phyloP scores from a whole-genome alignment of 1,140 invertebrate genomes.

The Nilaparvata lugens region DNA sequence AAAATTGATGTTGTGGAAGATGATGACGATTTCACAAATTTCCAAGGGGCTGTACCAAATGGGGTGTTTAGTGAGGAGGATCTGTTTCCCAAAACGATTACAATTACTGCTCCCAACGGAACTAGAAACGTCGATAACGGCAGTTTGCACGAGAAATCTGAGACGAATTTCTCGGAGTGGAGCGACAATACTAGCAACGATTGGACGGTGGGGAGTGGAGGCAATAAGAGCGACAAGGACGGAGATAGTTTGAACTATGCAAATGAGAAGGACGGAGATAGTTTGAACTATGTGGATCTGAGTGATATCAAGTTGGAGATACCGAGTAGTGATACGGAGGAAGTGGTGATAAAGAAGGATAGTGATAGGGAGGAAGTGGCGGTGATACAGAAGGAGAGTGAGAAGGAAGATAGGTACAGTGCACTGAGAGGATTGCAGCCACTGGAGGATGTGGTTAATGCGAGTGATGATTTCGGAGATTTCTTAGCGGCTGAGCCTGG shows the following conservation, averaged over 20 bases:
- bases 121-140: not conserved
- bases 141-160: not conserved
- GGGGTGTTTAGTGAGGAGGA: not conserved
- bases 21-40: constrained; percentile 23
- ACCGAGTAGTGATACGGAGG: constrained; percentile 16
- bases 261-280: not conserved
- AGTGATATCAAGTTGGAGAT: constrained; percentile 4
- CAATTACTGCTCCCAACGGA: not conserved
- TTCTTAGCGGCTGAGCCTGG: constrained; percentile 41
- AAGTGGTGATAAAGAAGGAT: constrained; percentile 5
- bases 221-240: not conserved
- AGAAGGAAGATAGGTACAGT: constrained; percentile 39
- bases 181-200: not conserved
- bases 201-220: not conserved
- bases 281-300: not conserved
- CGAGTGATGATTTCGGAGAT: constrained; percentile 47
- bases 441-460: not conserved
- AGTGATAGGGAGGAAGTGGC: constrained; percentile 2
- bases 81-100: not conserved
- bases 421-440: constrained; percentile 35
- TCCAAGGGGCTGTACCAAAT: constrained; percentile 20
- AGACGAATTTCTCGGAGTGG: not conserved
- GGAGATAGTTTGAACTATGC: not conserved
- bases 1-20: not conserved
- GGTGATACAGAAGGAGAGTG: not conserved